These are phyloP conservation scores for Brachyptera putata DNA, from an alignment of 2,888 invertebrate species.

Conservation along the genomic window DNA sequence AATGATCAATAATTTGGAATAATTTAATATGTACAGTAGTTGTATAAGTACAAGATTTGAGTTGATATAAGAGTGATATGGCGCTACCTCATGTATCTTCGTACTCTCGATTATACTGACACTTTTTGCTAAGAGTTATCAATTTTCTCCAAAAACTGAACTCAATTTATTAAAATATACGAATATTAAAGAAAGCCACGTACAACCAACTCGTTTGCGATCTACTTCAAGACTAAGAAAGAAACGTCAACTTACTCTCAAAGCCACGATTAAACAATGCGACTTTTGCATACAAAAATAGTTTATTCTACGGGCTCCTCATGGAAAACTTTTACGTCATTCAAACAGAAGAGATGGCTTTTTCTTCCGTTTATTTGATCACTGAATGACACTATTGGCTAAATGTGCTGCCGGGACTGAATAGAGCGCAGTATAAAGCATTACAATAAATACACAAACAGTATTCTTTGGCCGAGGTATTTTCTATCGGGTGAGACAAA, in stretches of 20 bases:
- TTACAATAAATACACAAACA: constrained; percentile 28
- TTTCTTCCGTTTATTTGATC: constrained; percentile 28
- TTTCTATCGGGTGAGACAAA: constrained; percentile 23
- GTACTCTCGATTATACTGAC: too few species aligned
- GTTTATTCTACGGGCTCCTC: constrained; percentile 20
- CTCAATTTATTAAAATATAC: too few species aligned
- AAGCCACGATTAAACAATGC: constrained; percentile 15
- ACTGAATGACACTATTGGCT: neutral
- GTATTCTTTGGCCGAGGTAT: constrained; percentile 24
- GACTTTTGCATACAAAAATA: constrained; percentile 30
- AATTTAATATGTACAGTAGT: too few species aligned
- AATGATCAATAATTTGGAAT: too few species aligned
- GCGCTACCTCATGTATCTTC: too few species aligned
- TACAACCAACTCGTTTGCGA: constrained; percentile 7
- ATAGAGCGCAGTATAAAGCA: constrained; percentile 9
- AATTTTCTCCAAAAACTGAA: too few species aligned
- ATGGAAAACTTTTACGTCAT: constrained; percentile 28
- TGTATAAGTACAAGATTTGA: too few species aligned
- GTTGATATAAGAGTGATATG: too few species aligned
- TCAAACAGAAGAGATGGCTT: constrained; percentile 23
- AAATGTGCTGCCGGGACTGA: neutral
- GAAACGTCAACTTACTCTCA: neutral
- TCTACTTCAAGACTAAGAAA: neutral
- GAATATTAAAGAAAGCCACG: too few species aligned
- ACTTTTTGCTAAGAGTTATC: too few species aligned